Percentiles rank a stretch among this genome's conserved stretches.
These are phyloP conservation scores for Lithosia quadra DNA, from an alignment of 2,888 invertebrate genomes.

Conservation along the genomic window DNA sequence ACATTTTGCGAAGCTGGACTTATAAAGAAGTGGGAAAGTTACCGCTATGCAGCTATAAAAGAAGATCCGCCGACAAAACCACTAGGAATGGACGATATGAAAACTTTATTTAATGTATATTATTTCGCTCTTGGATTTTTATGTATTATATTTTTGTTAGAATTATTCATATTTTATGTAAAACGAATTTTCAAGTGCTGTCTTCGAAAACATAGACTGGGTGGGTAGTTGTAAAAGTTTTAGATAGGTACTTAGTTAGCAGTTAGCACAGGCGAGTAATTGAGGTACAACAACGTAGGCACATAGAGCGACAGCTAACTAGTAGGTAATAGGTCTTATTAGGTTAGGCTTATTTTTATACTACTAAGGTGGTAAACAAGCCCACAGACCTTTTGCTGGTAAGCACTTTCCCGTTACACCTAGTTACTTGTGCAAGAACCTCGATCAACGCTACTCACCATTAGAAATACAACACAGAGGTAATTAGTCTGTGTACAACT, in stretches of 20 bases:
- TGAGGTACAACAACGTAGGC: neutral
- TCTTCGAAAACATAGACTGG: neutral
- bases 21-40: slow-evolving; percentile 79
- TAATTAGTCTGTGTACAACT: too few species aligned
- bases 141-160: slow-evolving; percentile 63
- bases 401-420: too few species aligned
- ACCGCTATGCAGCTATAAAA: slow-evolving; percentile 71
- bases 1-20: slow-evolving; percentile 75
- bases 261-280: too few species aligned
- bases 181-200: slow-evolving; percentile 14
- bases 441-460: too few species aligned
- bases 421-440: too few species aligned
- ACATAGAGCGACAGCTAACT: neutral
- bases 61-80: slow-evolving; percentile 70
- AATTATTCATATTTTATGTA: slow-evolving; percentile 56
- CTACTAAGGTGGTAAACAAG: neutral
- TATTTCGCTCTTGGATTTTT: slow-evolving; percentile 55
- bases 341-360: neutral
- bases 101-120: slow-evolving; percentile 70
- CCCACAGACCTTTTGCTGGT: too few species aligned
- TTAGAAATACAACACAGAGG: too few species aligned
- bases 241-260: too few species aligned
- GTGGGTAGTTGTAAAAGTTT: neutral
- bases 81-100: slow-evolving; percentile 66
- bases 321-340: too few species aligned